phyloP scores from a whole-genome alignment of 2,113 vertebrate genomes.

The Cyprinodon variegatus region DNA sequence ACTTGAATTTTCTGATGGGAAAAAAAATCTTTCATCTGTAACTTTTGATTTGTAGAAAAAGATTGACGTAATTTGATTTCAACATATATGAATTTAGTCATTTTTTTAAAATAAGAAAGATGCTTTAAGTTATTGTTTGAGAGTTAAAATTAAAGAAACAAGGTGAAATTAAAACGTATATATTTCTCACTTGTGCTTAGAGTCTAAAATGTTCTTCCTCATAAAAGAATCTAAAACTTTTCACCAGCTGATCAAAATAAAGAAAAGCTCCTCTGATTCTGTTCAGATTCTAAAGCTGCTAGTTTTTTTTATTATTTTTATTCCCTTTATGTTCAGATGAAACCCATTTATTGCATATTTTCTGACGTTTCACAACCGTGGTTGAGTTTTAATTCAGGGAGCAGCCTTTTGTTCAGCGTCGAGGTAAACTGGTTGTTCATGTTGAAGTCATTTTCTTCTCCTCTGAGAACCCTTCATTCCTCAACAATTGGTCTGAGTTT shows the following conservation, averaged over 20 bases:
- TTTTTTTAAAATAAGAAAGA: neutral
- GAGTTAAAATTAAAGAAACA: no score
- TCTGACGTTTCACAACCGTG: neutral
- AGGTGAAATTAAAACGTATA: no score
- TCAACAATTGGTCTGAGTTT: neutral
- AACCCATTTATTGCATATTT: neutral
- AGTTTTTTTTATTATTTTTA: no score
- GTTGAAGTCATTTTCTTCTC: no score
- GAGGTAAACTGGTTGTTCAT: no score
- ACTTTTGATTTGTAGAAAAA: no score
- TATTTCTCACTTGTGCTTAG: no score
- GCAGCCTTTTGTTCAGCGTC: neutral
- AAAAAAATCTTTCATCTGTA: no score
- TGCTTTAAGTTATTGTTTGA: neutral
- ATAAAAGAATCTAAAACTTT: neutral
- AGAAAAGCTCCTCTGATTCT: neutral
- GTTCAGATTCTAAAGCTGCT: neutral
- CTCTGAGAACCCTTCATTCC: no score
- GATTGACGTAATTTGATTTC: no score
- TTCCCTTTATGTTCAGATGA: no score
- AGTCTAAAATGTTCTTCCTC: neutral
- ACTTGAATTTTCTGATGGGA: no score
- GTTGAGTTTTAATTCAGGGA: neutral
- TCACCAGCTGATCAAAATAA: neutral
- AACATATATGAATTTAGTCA: neutral